phyloP scores from a whole-genome alignment of 2,888 invertebrate species.

The Caenorhabditis angaria region DNA sequence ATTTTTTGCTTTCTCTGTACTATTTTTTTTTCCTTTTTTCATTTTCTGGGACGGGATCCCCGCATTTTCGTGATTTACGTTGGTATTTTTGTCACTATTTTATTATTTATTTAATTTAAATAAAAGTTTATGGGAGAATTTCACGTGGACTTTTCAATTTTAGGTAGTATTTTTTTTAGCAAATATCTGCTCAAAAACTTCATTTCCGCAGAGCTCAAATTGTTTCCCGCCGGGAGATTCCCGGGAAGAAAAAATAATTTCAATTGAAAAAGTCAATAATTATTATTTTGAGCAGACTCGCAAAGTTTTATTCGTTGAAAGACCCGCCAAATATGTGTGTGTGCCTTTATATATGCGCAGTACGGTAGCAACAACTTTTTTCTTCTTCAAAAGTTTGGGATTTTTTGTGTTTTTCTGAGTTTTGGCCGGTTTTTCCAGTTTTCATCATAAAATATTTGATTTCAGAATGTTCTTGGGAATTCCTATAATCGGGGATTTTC shows the following conservation, averaged over 20 bases:
- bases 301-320: no score
- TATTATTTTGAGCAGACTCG: no score
- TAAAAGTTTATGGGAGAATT: background rate
- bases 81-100: background rate
- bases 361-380: background rate
- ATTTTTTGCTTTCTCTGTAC: conserved; percentile 11
- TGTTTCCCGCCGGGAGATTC: background rate
- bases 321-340: no score
- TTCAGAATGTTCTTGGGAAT: conserved; percentile 35
- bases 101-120: background rate
- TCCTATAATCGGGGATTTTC: conserved; percentile 34
- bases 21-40: conserved; percentile 12
- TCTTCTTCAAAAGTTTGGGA: background rate
- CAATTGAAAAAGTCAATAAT: no score
- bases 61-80: conserved; percentile 19
- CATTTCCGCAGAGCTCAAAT: background rate
- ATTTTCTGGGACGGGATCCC: conserved; percentile 37
- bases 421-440: background rate
- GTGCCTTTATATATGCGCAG: background rate
- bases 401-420: background rate
- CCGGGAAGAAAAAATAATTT: no score
- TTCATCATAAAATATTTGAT: no score
- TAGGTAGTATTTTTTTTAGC: background rate
- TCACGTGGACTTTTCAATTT: background rate
- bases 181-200: background rate